Conservation (phyloP, 92 coral and sea anemone genomes). For the Diadumene lineata region DNA sequence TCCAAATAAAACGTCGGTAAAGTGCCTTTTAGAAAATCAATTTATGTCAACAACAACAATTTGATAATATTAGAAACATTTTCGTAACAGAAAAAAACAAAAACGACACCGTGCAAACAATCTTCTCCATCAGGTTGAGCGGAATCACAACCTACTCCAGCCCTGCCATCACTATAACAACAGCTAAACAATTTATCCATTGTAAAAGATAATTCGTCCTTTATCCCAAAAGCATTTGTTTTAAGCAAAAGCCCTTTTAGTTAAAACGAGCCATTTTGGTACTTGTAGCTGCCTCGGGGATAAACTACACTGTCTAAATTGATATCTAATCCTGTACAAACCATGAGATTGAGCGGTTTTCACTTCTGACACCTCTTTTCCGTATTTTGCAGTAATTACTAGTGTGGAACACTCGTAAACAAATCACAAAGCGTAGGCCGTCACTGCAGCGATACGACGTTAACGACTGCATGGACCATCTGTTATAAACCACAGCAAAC, state of each 20-base stretch:
- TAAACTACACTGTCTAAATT: neutral
- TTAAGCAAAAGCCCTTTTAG: neutral
- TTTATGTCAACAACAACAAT: slow-evolving; percentile 5
- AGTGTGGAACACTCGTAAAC: slow-evolving; percentile 8
- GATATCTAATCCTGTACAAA: slow-evolving; percentile 4
- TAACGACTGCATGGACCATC: neutral
- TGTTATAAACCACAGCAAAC: neutral
- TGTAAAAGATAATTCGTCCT: no score
- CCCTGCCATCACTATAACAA: no score
- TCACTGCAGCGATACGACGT: neutral
- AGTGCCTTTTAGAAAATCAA: slow-evolving; percentile 17
- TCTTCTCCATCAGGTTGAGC: no score
- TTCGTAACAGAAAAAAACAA: no score
- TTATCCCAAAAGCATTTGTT: neutral
- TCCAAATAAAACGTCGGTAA: neutral
- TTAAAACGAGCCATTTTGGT: neutral
- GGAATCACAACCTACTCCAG: no score
- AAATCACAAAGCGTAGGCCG: slow-evolving; percentile 16
- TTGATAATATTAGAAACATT: neutral
- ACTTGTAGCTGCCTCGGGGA: neutral
- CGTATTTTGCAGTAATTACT: slow-evolving; percentile 26
- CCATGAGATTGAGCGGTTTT: slow-evolving; percentile 20
- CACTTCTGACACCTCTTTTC: slow-evolving; percentile 22
- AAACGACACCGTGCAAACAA: no score
- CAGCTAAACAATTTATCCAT: no score